A percentile compares a stretch with the other conserved stretches of the same genome.
phyloP scores from a whole-genome alignment of 2,113 vertebrate species.

The Ptilonorhynchus violaceus region DNA sequence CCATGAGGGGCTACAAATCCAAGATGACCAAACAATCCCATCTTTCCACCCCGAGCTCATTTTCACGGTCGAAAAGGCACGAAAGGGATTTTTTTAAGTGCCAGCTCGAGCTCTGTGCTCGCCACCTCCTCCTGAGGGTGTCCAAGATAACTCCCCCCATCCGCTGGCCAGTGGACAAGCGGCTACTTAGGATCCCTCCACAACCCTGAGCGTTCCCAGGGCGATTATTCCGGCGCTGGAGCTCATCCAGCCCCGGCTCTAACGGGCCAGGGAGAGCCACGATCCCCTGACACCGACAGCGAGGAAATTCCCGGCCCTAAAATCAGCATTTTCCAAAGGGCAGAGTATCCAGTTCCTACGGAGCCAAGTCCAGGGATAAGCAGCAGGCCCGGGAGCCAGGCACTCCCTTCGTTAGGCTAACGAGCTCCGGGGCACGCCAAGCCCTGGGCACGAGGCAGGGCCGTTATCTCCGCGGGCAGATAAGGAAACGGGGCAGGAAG shows the following conservation, averaged over 20 bases:
- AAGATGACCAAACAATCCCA: accelerated
- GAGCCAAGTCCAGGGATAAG: background rate
- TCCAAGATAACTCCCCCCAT: background rate
- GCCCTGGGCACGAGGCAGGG: background rate
- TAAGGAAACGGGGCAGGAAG: conserved; percentile 6
- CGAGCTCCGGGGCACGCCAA: background rate
- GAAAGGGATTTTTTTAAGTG: accelerated
- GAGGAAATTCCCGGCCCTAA: background rate
- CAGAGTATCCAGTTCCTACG: accelerated
- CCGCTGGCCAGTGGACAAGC: accelerated
- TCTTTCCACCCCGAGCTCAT: background rate
- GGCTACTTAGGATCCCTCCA: background rate
- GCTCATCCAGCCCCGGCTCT: background rate
- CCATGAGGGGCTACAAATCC: background rate
- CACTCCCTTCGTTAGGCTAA: background rate
- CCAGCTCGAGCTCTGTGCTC: background rate
- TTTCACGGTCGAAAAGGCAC: background rate
- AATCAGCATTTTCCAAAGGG: background rate
- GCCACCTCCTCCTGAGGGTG: background rate
- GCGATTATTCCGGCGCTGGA: background rate
- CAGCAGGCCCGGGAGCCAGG: background rate
- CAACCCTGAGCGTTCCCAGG: background rate
- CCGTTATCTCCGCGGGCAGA: background rate
- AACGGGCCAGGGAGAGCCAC: background rate
- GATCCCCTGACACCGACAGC: accelerated